Percentiles rank a stretch among this genome's conserved stretches.
Conservation (phyloP, 2,888 invertebrate species). For the Lapara coniferarum region DNA sequence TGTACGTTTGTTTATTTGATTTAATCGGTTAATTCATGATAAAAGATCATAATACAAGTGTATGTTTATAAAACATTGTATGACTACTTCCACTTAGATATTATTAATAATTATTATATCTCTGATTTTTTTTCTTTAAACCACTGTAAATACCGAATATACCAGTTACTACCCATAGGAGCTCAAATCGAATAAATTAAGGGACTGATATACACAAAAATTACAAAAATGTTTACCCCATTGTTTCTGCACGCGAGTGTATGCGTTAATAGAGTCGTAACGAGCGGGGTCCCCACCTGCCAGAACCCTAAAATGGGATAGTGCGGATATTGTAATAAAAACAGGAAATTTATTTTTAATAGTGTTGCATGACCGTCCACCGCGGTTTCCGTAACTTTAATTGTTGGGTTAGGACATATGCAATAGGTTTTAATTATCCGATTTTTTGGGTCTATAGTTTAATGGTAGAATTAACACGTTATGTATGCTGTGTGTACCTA, state of each 20-base stretch:
- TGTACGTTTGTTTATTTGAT: too few relatives aligned
- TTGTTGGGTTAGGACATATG: not conserved
- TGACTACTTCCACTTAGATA: too few relatives aligned
- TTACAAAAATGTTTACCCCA: not conserved
- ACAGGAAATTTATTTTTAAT: constrained; percentile 57
- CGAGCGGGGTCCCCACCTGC: constrained; percentile 45
- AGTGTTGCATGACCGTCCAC: constrained; percentile 34
- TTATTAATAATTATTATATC: too few relatives aligned
- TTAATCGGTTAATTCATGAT: too few relatives aligned
- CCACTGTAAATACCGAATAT: too few relatives aligned
- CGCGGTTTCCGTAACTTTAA: constrained; percentile 12
- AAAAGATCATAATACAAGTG: too few relatives aligned
- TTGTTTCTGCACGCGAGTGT: constrained; percentile 30
- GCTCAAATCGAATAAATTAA: not conserved
- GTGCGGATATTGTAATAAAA: constrained; percentile 52
- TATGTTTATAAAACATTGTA: too few relatives aligned
- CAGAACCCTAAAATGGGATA: constrained; percentile 49
- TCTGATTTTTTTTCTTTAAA: too few relatives aligned
- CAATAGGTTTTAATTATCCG: not conserved
- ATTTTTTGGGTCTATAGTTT: too few relatives aligned
- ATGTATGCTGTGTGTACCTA: too few relatives aligned
- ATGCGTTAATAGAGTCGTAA: constrained; percentile 44
- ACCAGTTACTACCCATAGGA: too few relatives aligned
- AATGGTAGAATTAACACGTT: too few relatives aligned
- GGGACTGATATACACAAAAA: not conserved